phyloP scores from a whole-genome alignment of 2,113 vertebrate genomes.

The Gila orcuttii region DNA sequence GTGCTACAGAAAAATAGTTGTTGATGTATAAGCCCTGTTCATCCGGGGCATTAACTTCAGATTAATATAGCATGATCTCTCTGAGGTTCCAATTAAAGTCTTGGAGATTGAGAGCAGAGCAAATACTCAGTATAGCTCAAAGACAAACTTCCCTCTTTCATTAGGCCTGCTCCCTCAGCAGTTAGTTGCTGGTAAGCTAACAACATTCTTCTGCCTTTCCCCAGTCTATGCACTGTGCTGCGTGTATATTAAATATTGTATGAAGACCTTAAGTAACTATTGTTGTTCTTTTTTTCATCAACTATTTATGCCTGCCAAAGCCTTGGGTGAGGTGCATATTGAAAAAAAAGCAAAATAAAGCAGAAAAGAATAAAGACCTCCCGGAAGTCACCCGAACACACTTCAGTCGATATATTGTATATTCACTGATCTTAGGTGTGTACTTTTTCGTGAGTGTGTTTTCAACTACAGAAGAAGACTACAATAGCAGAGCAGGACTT shows the following conservation, averaged over 20 bases:
- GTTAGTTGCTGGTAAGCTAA: slow-evolving; percentile 62
- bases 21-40: slow-evolving; percentile 62
- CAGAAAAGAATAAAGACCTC: slow-evolving; percentile 12
- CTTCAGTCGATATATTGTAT: slow-evolving; percentile 28
- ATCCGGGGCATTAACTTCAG: slow-evolving; percentile 42
- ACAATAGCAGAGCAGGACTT: not conserved
- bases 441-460: not conserved
- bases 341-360: slow-evolving; percentile 46
- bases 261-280: slow-evolving; percentile 75
- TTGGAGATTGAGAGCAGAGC: slow-evolving; percentile 45
- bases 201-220: slow-evolving; percentile 54
- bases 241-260: slow-evolving; percentile 73
- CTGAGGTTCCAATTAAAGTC: slow-evolving; percentile 63
- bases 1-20: slow-evolving; percentile 38
- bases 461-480: not conserved
- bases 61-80: slow-evolving; percentile 59
- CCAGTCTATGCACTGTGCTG: slow-evolving; percentile 44
- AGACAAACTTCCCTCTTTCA: slow-evolving; percentile 37
- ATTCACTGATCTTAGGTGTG: slow-evolving; percentile 2
- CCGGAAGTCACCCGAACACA: not conserved
- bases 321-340: slow-evolving; percentile 59
- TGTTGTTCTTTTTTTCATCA: slow-evolving; percentile 77
- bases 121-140: slow-evolving; percentile 31
- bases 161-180: slow-evolving; percentile 21
- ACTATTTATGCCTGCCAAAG: slow-evolving; percentile 72